Percentiles rank a stretch among this genome's conserved stretches.
Conservation (phyloP, 2,113 vertebrate genomes). For the Salvator merianae region DNA sequence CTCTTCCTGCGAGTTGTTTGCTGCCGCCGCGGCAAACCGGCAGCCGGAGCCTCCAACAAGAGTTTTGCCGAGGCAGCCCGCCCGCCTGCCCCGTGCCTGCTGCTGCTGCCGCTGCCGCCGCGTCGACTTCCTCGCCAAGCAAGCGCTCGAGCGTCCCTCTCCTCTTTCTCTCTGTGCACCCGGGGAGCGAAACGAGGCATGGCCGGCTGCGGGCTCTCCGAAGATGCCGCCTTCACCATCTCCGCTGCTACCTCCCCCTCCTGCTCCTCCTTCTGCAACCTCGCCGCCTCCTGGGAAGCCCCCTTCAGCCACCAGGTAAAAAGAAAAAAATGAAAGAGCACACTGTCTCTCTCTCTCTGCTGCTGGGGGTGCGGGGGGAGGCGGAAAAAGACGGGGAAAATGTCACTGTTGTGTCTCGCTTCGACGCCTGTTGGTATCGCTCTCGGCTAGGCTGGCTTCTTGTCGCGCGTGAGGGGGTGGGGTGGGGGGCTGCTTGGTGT, state of each 20-base stretch:
- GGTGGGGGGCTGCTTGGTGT: neutral
- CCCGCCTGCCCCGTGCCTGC: constrained; percentile 18
- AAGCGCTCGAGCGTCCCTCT: neutral
- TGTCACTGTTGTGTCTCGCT: neutral
- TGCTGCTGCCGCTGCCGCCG: too few species aligned
- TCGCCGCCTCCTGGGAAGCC: constrained; percentile 93
- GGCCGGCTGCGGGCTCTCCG: constrained; percentile 88
- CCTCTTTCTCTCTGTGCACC: neutral
- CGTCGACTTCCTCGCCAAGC: too few species aligned
- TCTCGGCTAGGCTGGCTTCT: neutral
- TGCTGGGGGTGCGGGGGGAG: neutral
- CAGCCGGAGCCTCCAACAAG: constrained; percentile 51
- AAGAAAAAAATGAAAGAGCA: neutral
- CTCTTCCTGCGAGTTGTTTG: constrained; percentile 34
- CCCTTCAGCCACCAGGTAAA: constrained; percentile 94
- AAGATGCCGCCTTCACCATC: constrained; percentile 86
- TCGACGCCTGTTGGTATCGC: neutral
- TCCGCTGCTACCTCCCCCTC: constrained; percentile 66
- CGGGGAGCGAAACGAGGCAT: constrained; percentile 66
- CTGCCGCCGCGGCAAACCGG: constrained; percentile 44
- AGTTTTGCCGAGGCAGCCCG: constrained; percentile 62
- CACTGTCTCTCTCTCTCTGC: too few species aligned
- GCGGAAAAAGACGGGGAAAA: constrained; percentile 12
- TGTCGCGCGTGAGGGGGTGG: too few species aligned
- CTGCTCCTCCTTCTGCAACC: constrained; percentile 87